Evolutionary conservation across 1,140 invertebrate species (phyloP), one percentile per base, ranked within the genome.

Genomic region (Acromyrmex charruanus): DNA sequence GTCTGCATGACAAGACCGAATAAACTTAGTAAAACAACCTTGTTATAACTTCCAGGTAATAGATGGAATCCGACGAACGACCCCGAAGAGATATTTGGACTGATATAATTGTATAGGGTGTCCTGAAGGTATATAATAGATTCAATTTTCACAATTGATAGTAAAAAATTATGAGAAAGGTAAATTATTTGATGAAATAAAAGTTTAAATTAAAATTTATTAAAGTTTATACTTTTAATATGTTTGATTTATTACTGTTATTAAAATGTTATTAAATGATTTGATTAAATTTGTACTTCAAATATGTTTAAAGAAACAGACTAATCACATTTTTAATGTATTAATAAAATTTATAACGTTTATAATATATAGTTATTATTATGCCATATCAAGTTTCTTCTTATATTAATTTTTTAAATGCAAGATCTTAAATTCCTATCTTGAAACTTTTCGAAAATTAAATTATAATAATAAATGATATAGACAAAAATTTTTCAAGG

Each of bases 41-140:
- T 31, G 69, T 84, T 84, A 75, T 84, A 75, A 84, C 55, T 84
- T 84, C n/a, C n/a, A 84, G 69, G 44, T 58, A 75, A 75, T 84
- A 75, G 31, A 7, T 49, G 28, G 9, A 84, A 44, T 49, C 68
- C 55, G 63, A 84, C 51, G 14, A 25, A 84, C 55, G 69, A 59
- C 49, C 28, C 79, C 53, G 35, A 61, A 31, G 58, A 74, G 55
- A 75, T 82, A 39, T 72, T 39, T 71, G 69, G 44, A 75, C 63
- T 61, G 44, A 84, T 84, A 25, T 28, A 61, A 53, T 35, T 74
- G 55, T 61, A 51, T 14, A 74, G 12, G 55, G 69, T 84, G 80
- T 84, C 44, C 80, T 74, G 55, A 61, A 51, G 59, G 55, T 61
- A 49, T 12, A 49, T 14, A 25, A 18, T 12, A 51, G 12, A 82